Evolutionary conservation across 1,140 invertebrate species (phyloP), one percentile per base, ranked within the genome.

Genomic region (Papilio machaon): DNA sequence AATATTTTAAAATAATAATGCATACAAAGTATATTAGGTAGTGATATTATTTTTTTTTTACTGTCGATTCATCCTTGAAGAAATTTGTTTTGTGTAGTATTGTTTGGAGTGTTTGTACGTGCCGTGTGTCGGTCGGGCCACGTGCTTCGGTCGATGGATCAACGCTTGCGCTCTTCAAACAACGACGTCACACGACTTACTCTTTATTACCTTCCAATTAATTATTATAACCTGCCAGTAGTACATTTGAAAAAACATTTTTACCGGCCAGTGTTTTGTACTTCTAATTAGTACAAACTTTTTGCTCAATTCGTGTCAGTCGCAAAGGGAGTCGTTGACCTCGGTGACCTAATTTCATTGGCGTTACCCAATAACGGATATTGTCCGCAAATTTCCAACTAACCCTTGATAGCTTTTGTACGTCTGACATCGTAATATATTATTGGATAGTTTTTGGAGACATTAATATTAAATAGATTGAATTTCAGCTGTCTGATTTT

Each of bases 61-160:
- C 60, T 64, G n/a, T 64, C 23, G 23, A 46, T 23, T 76, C 23
- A 73, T 73, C 23, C 30, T 35, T 11, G 30, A 35, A 70, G 15
- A 70, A 35, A 38, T 54, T 46, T 76, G 46, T 76, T 19, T 54
- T 13, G 38, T 54, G 10, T 54, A 17, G 73, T 82, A 80, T 80
- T 87, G 88, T 84, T 85, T 84, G 81, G 82, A 82, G 84, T 92
- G 89, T 91, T 88, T 91, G 88, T 91, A 85, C 88, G 88, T 92
- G 86, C 79, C 70, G 80, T 82, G 82, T 80, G 82, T 80, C 64
- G 78, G 58, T 73, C 35, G 19, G 85, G 85, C 86, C 91, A 92
- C 90, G 92, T 93, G 91, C 90, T 89, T 88, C 79, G 92, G 91
- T 94, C 92, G 92, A 94, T 94, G 83, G 30, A 64, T 83, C 82